phyloP scores from a whole-genome alignment of 2,113 vertebrate species.

The Gobius niger region DNA sequence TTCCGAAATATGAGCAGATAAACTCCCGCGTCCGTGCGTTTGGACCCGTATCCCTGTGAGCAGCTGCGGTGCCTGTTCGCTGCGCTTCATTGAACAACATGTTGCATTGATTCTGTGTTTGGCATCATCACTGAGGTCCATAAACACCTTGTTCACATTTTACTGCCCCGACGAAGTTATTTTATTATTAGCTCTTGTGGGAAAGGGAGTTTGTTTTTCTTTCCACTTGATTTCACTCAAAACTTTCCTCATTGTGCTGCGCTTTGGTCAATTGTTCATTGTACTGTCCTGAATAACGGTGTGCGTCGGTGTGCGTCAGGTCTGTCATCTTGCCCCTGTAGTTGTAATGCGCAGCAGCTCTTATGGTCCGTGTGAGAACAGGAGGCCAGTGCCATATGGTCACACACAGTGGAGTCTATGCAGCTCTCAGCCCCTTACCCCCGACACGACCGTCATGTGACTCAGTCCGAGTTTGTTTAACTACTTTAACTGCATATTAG shows the following conservation, averaged over 20 bases:
- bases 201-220: not conserved
- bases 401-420: not conserved
- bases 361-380: not conserved
- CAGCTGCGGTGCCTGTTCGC: not conserved
- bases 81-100: not conserved
- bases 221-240: not conserved
- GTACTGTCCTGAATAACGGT: not conserved
- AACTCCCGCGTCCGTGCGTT: not conserved
- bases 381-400: constrained; percentile 7
- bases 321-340: not conserved
- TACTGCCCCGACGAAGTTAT: not conserved
- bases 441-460: not conserved
- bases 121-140: not conserved
- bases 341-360: not conserved
- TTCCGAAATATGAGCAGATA: not conserved
- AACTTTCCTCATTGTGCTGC: not conserved
- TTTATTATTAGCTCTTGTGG: not conserved
- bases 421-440: not conserved
- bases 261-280: not conserved
- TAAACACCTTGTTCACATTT: not conserved
- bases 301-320: not conserved
- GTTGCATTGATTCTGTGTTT: not conserved
- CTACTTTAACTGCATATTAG: not conserved
- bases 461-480: not conserved
- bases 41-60: not conserved